Conservation (phyloP, 2,113 vertebrate species). For the Myanophis thanlyinensis region DNA sequence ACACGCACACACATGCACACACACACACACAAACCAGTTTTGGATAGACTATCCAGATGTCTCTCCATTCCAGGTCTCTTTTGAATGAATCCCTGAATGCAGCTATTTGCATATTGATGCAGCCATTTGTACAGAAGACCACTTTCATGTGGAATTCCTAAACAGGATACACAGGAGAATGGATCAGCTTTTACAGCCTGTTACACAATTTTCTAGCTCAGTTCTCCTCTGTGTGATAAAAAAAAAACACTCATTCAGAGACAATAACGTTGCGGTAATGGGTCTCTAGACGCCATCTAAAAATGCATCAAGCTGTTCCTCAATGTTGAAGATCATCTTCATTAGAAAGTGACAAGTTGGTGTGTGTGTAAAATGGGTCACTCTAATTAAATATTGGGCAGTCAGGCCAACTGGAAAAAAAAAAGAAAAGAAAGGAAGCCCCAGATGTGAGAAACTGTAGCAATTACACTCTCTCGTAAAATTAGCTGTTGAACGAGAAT, state of each 20-base stretch:
- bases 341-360: background rate
- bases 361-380: background rate
- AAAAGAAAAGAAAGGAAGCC: background rate
- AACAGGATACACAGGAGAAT: background rate
- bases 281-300: background rate
- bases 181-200: background rate
- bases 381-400: background rate
- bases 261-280: background rate
- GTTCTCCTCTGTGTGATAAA: background rate
- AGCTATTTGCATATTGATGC: background rate
- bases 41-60: background rate
- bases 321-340: background rate
- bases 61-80: background rate
- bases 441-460: background rate
- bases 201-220: background rate
- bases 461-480: accelerated
- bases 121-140: background rate
- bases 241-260: background rate
- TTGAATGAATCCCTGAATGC: background rate
- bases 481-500: accelerated
- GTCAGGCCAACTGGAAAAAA: accelerated
- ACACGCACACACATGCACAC: too few relatives aligned
- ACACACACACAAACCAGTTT: background rate
- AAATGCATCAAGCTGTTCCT: background rate
- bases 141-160: background rate